phyloP scores from a whole-genome alignment of 2,113 vertebrate genomes.

The Microcebus griseorufus region DNA sequence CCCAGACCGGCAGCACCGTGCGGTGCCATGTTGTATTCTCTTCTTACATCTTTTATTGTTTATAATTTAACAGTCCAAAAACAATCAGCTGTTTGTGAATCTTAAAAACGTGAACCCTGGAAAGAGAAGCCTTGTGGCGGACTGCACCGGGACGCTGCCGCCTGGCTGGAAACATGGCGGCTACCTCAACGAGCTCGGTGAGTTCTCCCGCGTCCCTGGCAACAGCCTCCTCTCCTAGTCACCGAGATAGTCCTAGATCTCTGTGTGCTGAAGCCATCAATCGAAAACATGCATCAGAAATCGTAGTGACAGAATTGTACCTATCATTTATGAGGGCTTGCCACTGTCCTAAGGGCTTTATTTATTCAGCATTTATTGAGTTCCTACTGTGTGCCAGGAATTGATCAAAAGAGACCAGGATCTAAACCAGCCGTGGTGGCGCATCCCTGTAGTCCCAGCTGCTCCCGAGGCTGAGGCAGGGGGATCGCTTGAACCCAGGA shows the following conservation, averaged over 20 bases:
- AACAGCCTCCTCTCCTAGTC: not conserved
- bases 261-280: not conserved
- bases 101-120: slow-evolving; percentile 90
- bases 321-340: not conserved
- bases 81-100: slow-evolving; percentile 91
- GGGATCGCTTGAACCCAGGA: no score
- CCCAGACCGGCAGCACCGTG: not conserved
- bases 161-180: slow-evolving; percentile 96
- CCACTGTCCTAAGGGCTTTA: not conserved
- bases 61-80: slow-evolving; percentile 86
- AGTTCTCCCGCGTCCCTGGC: not conserved
- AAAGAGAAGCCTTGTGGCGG: slow-evolving; percentile 84
- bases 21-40: not conserved
- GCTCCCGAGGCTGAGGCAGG: no score
- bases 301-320: not conserved
- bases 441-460: no score
- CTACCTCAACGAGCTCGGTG: slow-evolving; percentile 94
- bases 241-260: not conserved
- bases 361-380: not conserved
- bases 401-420: not conserved
- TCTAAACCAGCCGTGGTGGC: not conserved
- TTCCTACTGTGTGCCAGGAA: not conserved
- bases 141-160: slow-evolving; percentile 91
- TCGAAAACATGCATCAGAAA: not conserved
- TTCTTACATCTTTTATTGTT: not conserved